Percentiles rank a stretch among this genome's conserved stretches.
Evolutionary conservation across 1,140 invertebrate genomes (phyloP).

Genomic region (Drosophila repletoides): DNA sequence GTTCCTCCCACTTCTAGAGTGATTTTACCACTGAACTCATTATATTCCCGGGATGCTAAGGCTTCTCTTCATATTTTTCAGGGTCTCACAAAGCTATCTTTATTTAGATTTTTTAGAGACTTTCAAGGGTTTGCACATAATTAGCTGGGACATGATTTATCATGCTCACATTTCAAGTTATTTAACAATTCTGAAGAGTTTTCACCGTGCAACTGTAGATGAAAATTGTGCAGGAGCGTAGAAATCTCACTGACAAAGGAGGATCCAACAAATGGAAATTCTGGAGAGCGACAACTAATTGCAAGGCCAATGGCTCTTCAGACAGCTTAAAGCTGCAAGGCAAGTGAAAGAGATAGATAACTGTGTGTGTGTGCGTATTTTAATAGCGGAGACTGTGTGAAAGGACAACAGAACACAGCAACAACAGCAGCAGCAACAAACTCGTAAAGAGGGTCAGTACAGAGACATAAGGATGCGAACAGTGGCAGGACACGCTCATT

Average conservation of each 20-base stretch:
- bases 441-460: constrained; percentile 28
- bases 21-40: too few species aligned
- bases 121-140: constrained; percentile 36
- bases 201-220: constrained; percentile 6
- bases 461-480: constrained; percentile 8
- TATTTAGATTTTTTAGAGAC: not conserved
- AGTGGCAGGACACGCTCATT: constrained; percentile 51
- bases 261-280: constrained; percentile 27
- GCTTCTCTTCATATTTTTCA: not conserved
- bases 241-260: constrained; percentile 45
- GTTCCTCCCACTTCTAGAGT: too few species aligned
- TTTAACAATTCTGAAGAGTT: constrained; percentile 45
- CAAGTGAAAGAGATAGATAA: constrained; percentile 23
- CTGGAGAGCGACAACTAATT: constrained; percentile 59
- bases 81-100: not conserved
- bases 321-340: constrained; percentile 56
- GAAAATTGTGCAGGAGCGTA: constrained; percentile 7
- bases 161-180: constrained; percentile 45
- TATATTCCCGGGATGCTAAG: not conserved
- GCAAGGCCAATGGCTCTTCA: constrained; percentile 71
- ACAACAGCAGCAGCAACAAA: constrained; percentile 1
- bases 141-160: constrained; percentile 47
- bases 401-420: constrained; percentile 46
- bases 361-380: constrained; percentile 32
- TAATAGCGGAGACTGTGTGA: constrained; percentile 46